Conservation (phyloP, 2,113 vertebrate species). For the Arenaria interpres region DNA sequence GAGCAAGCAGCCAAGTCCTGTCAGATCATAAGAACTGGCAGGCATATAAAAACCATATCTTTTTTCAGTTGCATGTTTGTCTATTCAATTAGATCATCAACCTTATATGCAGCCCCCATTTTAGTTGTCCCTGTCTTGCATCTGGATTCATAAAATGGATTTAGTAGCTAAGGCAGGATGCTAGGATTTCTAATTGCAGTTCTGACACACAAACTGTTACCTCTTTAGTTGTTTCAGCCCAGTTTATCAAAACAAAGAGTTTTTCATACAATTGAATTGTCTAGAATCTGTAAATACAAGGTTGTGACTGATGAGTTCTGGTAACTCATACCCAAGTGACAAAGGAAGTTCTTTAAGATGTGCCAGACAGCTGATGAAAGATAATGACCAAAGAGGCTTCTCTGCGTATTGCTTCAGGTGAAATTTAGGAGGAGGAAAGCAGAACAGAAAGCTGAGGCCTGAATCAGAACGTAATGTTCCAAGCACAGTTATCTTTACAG, state of each 20-base stretch:
- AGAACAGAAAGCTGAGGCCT: background rate
- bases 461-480: background rate
- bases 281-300: background rate
- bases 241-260: background rate
- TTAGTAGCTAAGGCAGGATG: background rate
- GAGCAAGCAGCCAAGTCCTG: background rate
- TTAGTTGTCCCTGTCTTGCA: background rate
- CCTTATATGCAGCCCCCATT: background rate
- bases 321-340: background rate
- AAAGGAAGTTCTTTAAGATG: background rate
- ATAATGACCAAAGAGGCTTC: background rate
- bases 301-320: background rate
- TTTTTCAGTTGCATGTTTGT: background rate
- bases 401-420: background rate
- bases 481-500: background rate
- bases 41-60: background rate
- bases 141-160: background rate
- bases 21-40: background rate
- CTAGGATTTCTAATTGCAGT: background rate
- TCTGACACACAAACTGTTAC: background rate
- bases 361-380: background rate
- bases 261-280: background rate
- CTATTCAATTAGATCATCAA: background rate
- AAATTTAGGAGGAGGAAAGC: background rate
- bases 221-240: background rate